Evolutionary conservation across 2,113 vertebrate genomes (phyloP).

Genomic region (Siniperca knerii): DNA sequence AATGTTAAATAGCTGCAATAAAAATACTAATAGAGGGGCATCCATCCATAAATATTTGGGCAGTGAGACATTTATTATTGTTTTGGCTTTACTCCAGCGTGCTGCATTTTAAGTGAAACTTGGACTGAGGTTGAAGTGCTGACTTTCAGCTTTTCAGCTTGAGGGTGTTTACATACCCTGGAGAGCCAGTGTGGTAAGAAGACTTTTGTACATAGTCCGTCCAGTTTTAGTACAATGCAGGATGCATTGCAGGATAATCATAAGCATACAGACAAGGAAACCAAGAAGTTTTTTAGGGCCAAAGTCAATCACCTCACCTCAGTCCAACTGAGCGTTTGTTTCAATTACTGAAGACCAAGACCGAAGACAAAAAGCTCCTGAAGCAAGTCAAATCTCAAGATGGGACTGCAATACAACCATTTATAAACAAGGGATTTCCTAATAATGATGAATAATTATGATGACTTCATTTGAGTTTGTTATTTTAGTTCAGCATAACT

Average conservation of each 20-base stretch:
- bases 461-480: not conserved
- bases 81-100: slow-evolving; percentile 33
- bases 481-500: not conserved
- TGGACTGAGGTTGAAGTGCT: slow-evolving; percentile 52
- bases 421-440: not conserved
- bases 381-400: slow-evolving; percentile 3
- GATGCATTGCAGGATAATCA: not conserved
- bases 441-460: not conserved
- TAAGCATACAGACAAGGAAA: not conserved
- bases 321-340: not conserved
- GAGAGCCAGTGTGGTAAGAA: slow-evolving; percentile 21
- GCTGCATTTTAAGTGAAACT: slow-evolving; percentile 24
- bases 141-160: slow-evolving; percentile 41
- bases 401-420: not conserved
- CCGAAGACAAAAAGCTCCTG: not conserved
- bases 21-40: slow-evolving; percentile 18
- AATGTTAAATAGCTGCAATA: slow-evolving; percentile 27
- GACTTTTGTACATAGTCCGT: not conserved
- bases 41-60: slow-evolving; percentile 22
- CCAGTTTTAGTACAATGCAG: slow-evolving; percentile 24
- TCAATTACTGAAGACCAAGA: not conserved
- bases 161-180: slow-evolving; percentile 12
- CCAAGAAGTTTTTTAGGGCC: not conserved
- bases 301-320: not conserved
- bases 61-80: slow-evolving; percentile 29